phyloP scores from a whole-genome alignment of 2,888 invertebrate species.

The Thyatira batis region DNA sequence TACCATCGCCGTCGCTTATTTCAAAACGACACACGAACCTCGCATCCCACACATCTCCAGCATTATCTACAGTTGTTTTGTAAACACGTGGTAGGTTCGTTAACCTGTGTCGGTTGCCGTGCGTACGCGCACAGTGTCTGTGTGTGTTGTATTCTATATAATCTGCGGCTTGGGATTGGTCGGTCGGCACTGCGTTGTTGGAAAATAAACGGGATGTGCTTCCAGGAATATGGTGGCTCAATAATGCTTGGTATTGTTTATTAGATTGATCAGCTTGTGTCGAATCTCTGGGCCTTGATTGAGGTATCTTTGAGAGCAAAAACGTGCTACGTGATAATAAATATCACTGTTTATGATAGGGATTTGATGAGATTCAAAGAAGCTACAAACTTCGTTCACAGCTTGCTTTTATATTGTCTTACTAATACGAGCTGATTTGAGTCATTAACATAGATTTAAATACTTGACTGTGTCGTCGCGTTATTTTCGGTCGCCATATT shows the following conservation, averaged over 20 bases:
- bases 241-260: background rate
- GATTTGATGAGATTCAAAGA: background rate
- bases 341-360: background rate
- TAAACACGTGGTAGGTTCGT: slow-evolving; percentile 64
- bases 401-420: background rate
- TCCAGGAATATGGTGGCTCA: background rate
- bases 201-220: background rate
- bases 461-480: slow-evolving; percentile 12
- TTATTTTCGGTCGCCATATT: background rate
- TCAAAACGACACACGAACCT: slow-evolving; percentile 13
- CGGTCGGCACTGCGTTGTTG: background rate
- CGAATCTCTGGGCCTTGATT: background rate
- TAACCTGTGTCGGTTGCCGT: slow-evolving; percentile 51
- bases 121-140: slow-evolving; percentile 34
- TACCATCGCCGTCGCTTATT: slow-evolving; percentile 9
- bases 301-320: background rate
- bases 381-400: background rate
- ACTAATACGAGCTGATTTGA: background rate
- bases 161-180: slow-evolving; percentile 4
- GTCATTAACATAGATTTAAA: slow-evolving; percentile 19
- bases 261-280: background rate
- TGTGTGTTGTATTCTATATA: slow-evolving; percentile 23
- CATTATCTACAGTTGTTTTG: slow-evolving; percentile 46
- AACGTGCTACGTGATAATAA: no score
- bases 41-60: slow-evolving; percentile 22